Evolutionary conservation across 2,888 invertebrate genomes (phyloP).

Genomic region (Craniophora ligustri): DNA sequence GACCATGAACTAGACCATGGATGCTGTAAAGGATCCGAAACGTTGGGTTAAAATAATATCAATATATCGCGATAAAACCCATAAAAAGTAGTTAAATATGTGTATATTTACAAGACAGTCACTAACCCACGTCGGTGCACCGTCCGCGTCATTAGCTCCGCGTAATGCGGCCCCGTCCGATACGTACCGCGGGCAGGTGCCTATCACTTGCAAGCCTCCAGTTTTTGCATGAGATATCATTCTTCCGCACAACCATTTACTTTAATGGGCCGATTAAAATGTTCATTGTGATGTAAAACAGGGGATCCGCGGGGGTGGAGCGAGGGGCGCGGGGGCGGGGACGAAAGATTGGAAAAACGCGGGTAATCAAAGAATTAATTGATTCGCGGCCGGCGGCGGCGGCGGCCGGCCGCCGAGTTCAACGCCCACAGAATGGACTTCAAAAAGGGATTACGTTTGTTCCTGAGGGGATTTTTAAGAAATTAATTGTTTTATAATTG

Average conservation of each 20-base stretch:
- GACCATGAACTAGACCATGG: too few species aligned
- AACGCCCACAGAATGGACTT: slow-evolving; percentile 21
- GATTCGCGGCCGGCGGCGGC: slow-evolving; percentile 58
- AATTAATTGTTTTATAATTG: slow-evolving; percentile 53
- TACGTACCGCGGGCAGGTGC: slow-evolving; percentile 22
- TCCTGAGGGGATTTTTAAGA: slow-evolving; percentile 32
- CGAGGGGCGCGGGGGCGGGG: neutral
- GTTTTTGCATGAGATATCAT: slow-evolving; percentile 27
- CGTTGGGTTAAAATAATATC: too few species aligned
- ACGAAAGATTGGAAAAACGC: slow-evolving; percentile 58
- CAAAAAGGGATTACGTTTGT: slow-evolving; percentile 47
- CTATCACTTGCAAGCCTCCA: slow-evolving; percentile 11
- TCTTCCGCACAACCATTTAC: slow-evolving; percentile 29
- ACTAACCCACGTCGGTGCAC: neutral
- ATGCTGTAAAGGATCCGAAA: too few species aligned
- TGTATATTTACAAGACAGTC: slow-evolving; percentile 21
- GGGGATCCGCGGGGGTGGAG: slow-evolving; percentile 16
- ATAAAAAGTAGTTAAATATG: too few species aligned
- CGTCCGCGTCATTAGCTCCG: neutral
- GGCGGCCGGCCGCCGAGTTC: slow-evolving; percentile 46
- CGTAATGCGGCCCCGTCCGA: too few species aligned
- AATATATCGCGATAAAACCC: too few species aligned
- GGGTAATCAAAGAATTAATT: slow-evolving; percentile 70
- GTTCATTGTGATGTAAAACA: slow-evolving; percentile 61
- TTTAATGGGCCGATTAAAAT: slow-evolving; percentile 62